phyloP scores from a whole-genome alignment of 2,113 vertebrate species.

The Sinocyclocheilus anshuiensis region DNA sequence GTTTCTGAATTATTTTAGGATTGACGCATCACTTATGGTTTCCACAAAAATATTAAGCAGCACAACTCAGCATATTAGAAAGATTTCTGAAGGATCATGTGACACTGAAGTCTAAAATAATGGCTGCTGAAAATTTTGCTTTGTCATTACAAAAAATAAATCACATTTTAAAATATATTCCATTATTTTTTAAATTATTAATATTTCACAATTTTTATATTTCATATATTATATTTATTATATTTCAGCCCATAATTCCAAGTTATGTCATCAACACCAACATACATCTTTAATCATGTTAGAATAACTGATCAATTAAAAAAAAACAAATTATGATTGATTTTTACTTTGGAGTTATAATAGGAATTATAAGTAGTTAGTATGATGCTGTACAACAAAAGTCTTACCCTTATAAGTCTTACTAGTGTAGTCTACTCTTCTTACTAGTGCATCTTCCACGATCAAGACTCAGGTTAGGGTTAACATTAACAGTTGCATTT shows the following conservation, averaged over 20 bases:
- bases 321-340: not conserved
- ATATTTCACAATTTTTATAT: too few species aligned
- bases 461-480: not conserved
- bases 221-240: too few species aligned
- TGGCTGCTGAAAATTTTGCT: too few species aligned
- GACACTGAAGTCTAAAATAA: too few species aligned
- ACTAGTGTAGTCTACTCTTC: not conserved
- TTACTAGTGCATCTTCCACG: not conserved
- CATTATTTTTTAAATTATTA: too few species aligned
- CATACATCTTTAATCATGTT: not conserved
- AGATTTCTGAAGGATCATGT: too few species aligned
- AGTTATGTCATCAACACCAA: too few species aligned
- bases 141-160: too few species aligned
- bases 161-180: too few species aligned
- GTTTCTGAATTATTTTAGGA: not conserved
- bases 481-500: constrained; percentile 9
- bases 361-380: not conserved
- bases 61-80: not conserved
- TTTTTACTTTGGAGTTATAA: not conserved
- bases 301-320: not conserved
- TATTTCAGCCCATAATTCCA: too few species aligned
- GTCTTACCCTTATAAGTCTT: not conserved
- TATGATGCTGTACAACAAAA: not conserved
- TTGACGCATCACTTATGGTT: not conserved
- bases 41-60: not conserved